Evolutionary conservation across 2,888 invertebrate genomes (phyloP).

Genomic region (Pheosia tremula): DNA sequence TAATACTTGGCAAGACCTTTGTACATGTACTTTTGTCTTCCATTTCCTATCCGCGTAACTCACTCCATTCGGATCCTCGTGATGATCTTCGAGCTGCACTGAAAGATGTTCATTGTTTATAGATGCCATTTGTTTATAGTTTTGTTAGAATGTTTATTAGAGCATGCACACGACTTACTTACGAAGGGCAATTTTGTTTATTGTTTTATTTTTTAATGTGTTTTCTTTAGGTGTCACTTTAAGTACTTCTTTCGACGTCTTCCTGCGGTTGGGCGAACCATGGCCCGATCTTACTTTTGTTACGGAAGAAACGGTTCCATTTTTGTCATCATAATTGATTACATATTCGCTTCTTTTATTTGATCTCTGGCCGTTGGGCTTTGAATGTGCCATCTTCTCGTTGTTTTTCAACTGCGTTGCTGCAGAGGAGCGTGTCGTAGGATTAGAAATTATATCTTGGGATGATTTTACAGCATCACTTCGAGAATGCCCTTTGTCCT

Average conservation of each 20-base stretch:
- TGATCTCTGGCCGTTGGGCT: conserved; percentile 42
- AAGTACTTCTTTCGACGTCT: conserved; percentile 49
- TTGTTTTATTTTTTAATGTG: conserved; percentile 53
- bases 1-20: conserved; percentile 76
- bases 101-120: conserved; percentile 73
- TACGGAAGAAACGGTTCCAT: conserved; percentile 76
- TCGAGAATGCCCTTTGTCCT: conserved; percentile 32
- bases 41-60: conserved; percentile 60
- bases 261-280: conserved; percentile 58
- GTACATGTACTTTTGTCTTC: conserved; percentile 62
- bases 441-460: conserved; percentile 34
- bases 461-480: conserved; percentile 36
- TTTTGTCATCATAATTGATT: conserved; percentile 78
- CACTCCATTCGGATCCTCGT: conserved; percentile 57
- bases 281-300: conserved; percentile 65
- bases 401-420: conserved; percentile 23
- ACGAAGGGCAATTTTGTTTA: conserved; percentile 72
- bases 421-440: conserved; percentile 20
- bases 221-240: conserved; percentile 59
- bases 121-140: conserved; percentile 55
- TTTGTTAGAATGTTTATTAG: conserved; percentile 60
- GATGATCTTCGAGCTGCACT: conserved; percentile 74
- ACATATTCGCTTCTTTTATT: conserved; percentile 70
- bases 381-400: conserved; percentile 39
- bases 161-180: conserved; percentile 77